Evolutionary conservation across 1,140 invertebrate species (phyloP), one percentile per base, ranked within the genome.

Genomic region (Drosophila malerkotliana): DNA sequence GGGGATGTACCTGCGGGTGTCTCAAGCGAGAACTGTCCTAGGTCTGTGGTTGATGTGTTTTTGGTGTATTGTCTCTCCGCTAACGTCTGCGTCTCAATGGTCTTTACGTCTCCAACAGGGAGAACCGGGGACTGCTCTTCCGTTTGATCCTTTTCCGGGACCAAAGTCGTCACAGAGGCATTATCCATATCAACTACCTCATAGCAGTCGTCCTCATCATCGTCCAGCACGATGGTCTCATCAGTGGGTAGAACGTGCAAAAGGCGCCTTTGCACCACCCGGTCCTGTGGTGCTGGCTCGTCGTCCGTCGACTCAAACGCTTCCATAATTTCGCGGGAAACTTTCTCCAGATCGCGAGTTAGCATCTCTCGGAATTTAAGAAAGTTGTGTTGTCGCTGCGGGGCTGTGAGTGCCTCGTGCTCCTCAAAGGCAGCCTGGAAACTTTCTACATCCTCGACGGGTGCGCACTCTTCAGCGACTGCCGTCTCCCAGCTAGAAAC

Each of bases 361-460:
- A 91, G 34, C 28, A 45, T 37, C 14, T 90, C 74, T 8, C 71
- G 73, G 14, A 91, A 91, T 8, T 78, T 63, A 0, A 8, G 1
- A 24, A 87, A 91, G 18, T 75, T 76, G 15, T 64, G 71, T 5
- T 71, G 48, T 1, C 66, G 71, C 0, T 59, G 12, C 0, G 55
- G 24, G 0, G 44, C 45, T 3, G 7, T 56, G 2, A 26, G 30
- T 1, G 77, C 64, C 28, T 89, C 76, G 1, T 77, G 64, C 44
- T 64, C 45, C 6, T 78, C 63, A 14, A 91, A 91, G 7, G 54
- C 53, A 0, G 77, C 62, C 32, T 88, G 87, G 24, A 91, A 91
- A n/a, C 56, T 77, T 10, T 77, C 79, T 4, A 91, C 90, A 63
- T 91, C 90, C 32, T 91, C 90, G 10, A 91, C 83, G 21, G 61